Evolutionary conservation across 2,797 vertebrate species (phyloP), one percentile per base, ranked within the genome.

Genomic region (Molossus alvarezi): DNA sequence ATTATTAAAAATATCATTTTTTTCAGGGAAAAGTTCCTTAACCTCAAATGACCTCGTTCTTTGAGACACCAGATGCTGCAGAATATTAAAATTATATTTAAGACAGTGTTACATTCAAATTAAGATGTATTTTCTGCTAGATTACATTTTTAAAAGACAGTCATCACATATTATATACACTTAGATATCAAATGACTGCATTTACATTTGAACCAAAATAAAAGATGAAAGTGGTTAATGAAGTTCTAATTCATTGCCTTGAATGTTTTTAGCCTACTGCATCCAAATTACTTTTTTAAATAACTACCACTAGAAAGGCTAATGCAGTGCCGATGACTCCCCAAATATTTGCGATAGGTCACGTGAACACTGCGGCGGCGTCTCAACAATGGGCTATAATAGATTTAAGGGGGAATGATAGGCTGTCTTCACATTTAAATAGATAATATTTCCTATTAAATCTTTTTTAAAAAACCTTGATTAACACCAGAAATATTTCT

Each of bases 161-260:
- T 97, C 97, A 98, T 97, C 97, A 97, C 97, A 97, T 97, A 97
- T 97, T 98, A 98, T 96, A 97, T 98, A 97, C 97, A 97, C 97
- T 97, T 97, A 95, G 95, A 96, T 97, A 98, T 97, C 97, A 98
- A 97, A 98, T 97, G 97, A 97, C 96, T 96, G 97, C 97, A 97
- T 98, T 98, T 98, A 97, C 97, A 97, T 97, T 95, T 97, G 97
- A 97, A 98, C 97, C 96, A 97, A 97, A 97, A 97, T 97, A 96
- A 97, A 97, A 96, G 96, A 95, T 97, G 91, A 97, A 96, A 95
- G 58, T 80, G 20, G 93, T 90, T 58, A 90, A 94, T 95, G 92
- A 98, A 93, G 97, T 88, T 97, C 84, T 89, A 96, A 97, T 92
- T 96, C 93, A 97, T 96, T 96, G 97, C 97, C 96, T 96, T 97